Evolutionary conservation across 2,113 vertebrate genomes (phyloP).

Genomic region (Nettapus auritus): DNA sequence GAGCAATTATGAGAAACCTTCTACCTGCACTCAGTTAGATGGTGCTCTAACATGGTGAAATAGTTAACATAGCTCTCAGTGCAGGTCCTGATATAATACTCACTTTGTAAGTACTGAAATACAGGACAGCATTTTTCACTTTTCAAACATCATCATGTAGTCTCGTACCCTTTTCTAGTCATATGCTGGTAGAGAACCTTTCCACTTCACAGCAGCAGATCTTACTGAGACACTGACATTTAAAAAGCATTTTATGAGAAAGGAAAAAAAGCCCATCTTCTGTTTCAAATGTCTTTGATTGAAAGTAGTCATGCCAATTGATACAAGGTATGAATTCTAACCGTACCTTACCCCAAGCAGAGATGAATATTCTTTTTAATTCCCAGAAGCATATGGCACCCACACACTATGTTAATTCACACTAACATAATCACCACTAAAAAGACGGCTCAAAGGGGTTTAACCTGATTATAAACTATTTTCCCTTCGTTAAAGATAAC

Average conservation of each 20-base stretch:
- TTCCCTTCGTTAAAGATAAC: not conserved
- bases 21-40: not conserved
- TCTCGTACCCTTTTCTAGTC: not conserved
- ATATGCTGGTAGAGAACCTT: not conserved
- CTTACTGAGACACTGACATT: not conserved
- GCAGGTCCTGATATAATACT: not conserved
- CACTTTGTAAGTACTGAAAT: not conserved
- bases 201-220: not conserved
- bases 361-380: not conserved
- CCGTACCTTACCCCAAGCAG: not conserved
- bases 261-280: not conserved
- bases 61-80: not conserved
- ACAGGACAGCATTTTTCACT: not conserved
- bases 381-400: not conserved
- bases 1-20: not conserved
- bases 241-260: not conserved
- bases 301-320: not conserved
- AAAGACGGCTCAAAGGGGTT: not conserved
- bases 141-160: not conserved
- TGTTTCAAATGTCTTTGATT: not conserved
- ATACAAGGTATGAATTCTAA: accelerated
- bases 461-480: not conserved
- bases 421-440: not conserved
- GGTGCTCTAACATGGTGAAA: not conserved
- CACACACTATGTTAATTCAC: not conserved